A percentile compares a stretch with the other conserved stretches of the same genome.
These are phyloP conservation scores for Drosophila setosimentum DNA, from an alignment of 2,888 invertebrate species.

Conservation along the genomic window DNA sequence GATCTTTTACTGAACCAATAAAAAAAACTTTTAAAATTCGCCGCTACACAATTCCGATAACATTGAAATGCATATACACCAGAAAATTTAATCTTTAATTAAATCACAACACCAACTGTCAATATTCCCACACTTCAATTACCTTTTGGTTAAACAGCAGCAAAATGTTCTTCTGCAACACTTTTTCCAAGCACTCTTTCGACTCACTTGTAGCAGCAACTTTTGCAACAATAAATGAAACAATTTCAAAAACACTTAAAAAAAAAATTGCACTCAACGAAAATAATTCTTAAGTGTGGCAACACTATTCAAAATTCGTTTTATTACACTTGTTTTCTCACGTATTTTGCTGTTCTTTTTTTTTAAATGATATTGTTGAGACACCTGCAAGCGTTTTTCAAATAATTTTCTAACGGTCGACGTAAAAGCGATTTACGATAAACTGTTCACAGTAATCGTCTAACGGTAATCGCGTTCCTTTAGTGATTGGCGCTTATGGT, in stretches of 20 bases:
- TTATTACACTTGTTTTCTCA: conserved; percentile 19
- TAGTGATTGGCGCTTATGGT: conserved; percentile 5
- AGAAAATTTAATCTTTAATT: not conserved
- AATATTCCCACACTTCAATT: conserved; percentile 13
- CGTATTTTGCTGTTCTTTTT: conserved; percentile 11
- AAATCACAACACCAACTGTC: not conserved
- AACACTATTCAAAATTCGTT: conserved; percentile 29
- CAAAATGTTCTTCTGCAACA: not conserved
- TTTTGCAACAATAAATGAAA: conserved; percentile 9
- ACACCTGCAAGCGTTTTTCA: conserved; percentile 27
- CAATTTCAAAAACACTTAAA: conserved; percentile 37
- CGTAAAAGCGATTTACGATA: conserved; percentile 14
- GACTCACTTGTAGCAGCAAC: conserved; percentile 2
- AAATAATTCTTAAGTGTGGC: conserved; percentile 16
- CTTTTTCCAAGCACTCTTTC: conserved; percentile 35
- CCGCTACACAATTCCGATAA: not conserved
- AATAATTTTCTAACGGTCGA: conserved; percentile 37
- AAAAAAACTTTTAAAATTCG: not conserved
- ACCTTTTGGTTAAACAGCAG: conserved; percentile 29
- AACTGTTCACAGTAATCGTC: conserved; percentile 32
- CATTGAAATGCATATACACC: not conserved
- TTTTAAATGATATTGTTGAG: conserved; percentile 3
- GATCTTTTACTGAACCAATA: not conserved
- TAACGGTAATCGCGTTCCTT: conserved; percentile 27
- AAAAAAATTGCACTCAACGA: conserved; percentile 37